Evolutionary conservation across 2,113 vertebrate genomes (phyloP).

Genomic region (Tautogolabrus adspersus): DNA sequence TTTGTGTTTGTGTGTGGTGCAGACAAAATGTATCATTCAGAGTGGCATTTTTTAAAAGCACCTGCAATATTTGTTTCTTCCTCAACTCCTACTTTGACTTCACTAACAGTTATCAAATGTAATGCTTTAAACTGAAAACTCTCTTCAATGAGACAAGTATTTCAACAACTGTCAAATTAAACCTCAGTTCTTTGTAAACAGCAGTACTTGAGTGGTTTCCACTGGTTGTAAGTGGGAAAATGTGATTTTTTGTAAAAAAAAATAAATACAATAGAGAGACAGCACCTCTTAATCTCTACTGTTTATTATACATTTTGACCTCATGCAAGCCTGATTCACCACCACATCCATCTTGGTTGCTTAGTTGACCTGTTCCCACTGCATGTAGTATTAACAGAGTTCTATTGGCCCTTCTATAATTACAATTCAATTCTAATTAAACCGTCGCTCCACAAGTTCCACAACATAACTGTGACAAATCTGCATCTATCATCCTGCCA

Average conservation of each 20-base stretch:
- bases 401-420: conserved; percentile 54
- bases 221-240: too few relatives aligned
- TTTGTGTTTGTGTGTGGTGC: too few relatives aligned
- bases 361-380: too few relatives aligned
- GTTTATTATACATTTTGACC: neutral
- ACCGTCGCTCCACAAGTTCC: conserved; percentile 47
- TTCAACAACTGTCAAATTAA: neutral
- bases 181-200: too few relatives aligned
- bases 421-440: conserved; percentile 67
- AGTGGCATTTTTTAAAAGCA: neutral
- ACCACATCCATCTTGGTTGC: neutral
- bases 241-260: too few relatives aligned
- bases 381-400: neutral
- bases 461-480: conserved; percentile 64
- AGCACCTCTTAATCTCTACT: neutral
- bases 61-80: neutral
- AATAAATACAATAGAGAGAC: too few relatives aligned
- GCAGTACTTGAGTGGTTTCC: too few relatives aligned
- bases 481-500: conserved; percentile 51
- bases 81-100: neutral
- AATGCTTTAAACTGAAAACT: too few relatives aligned
- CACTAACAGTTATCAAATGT: neutral
- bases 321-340: neutral
- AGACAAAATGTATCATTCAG: neutral
- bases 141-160: neutral